Evolutionary conservation across 2,797 vertebrate species (phyloP).

Genomic region (Brachyrhaphis roseni): DNA sequence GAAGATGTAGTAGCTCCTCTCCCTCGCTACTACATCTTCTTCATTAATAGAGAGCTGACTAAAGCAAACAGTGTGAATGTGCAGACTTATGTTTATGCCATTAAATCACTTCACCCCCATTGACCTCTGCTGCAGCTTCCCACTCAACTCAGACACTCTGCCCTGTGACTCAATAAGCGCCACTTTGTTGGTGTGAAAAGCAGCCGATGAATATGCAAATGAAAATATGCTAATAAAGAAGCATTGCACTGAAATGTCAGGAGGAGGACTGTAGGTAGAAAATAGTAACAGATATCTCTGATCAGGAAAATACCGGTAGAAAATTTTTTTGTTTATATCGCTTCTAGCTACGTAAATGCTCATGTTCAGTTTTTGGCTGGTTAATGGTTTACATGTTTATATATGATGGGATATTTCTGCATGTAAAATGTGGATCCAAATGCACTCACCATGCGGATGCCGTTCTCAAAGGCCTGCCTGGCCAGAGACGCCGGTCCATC

Average conservation of each 20-base stretch:
- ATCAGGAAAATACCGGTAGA: conserved; percentile 4
- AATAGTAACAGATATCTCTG: conserved; percentile 19
- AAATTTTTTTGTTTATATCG: conserved; percentile 24
- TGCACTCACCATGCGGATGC: conserved; percentile 90
- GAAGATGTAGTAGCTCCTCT: too few species aligned
- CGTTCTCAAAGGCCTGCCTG: conserved; percentile 96
- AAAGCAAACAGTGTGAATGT: conserved; percentile 21
- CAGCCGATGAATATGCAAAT: conserved; percentile 66
- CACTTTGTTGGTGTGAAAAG: conserved; percentile 51
- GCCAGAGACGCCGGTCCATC: conserved; percentile 96
- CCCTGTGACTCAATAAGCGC: conserved; percentile 29
- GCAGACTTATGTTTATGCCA: conserved; percentile 5
- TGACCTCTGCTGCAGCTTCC: conserved; percentile 47
- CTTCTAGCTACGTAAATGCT: conserved; percentile 28
- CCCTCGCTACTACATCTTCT: conserved; percentile 24
- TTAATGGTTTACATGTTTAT: conserved; percentile 19
- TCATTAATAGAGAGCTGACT: conserved; percentile 19
- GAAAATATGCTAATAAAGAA: conserved; percentile 36
- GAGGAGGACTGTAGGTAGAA: conserved; percentile 38
- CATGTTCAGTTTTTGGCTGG: conserved; percentile 18
- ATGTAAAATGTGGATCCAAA: conserved; percentile 15
- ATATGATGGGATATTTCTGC: conserved; percentile 11
- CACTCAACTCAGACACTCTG: conserved; percentile 13
- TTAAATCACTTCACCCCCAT: conserved; percentile 47
- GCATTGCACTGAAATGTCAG: conserved; percentile 28